Conservation (phyloP, 2,888 invertebrate genomes). For the Ferdinandea cuprea region DNA sequence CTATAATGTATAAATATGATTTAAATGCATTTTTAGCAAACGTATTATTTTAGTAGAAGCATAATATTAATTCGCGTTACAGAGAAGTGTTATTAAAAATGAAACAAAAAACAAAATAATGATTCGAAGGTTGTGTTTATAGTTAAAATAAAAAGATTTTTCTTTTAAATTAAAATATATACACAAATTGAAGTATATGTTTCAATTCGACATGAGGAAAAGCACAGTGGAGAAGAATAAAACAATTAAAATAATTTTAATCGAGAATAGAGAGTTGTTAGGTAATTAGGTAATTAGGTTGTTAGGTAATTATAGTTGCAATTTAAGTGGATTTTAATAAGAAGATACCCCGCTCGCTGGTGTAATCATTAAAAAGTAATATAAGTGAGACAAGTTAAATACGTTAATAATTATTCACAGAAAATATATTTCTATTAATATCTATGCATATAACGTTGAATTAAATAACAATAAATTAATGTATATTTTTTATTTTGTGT, state of each 20-base stretch:
- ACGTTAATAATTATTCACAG: too few relatives aligned
- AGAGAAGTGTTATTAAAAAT: conserved; percentile 2
- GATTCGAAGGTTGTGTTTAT: conserved; percentile 28
- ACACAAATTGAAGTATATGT: background rate
- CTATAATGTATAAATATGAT: background rate
- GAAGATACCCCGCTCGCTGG: too few relatives aligned
- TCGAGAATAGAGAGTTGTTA: background rate
- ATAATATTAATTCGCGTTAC: conserved; percentile 17
- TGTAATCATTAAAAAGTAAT: too few relatives aligned
- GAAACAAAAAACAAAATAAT: conserved; percentile 10
- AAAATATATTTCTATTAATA: too few relatives aligned
- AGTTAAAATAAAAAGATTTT: conserved; percentile 8
- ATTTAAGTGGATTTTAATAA: background rate
- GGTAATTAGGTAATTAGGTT: too few relatives aligned
- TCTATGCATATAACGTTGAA: too few relatives aligned
- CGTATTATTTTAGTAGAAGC: conserved; percentile 37
- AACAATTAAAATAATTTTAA: background rate
- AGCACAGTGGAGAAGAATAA: background rate
- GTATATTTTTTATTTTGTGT: too few relatives aligned
- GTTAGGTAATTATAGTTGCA: too few relatives aligned
- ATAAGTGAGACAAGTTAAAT: background rate
- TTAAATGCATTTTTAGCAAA: conserved; percentile 15
- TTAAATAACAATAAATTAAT: too few relatives aligned
- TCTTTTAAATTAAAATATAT: conserved; percentile 12
- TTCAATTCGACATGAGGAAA: background rate